Conservation (phyloP, 2,113 vertebrate species). For the Muntiacus reevesi region DNA sequence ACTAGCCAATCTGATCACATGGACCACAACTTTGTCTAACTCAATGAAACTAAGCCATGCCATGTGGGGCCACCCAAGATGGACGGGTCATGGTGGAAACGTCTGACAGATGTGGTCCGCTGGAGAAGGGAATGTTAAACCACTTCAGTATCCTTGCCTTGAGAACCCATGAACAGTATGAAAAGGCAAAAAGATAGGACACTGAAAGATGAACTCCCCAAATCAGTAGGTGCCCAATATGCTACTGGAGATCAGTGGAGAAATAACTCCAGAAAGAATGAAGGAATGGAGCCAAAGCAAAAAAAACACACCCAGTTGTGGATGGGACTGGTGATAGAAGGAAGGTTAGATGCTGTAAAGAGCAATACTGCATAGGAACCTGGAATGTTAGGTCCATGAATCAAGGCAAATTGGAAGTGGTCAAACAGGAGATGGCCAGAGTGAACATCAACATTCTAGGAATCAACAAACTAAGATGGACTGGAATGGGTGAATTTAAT, state of each 20-base stretch:
- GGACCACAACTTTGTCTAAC: not conserved
- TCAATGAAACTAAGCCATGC: not conserved
- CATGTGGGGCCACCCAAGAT: accelerated
- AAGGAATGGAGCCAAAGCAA: not conserved
- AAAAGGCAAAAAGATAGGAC: not conserved
- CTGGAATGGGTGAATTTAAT: not conserved
- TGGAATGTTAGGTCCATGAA: not conserved
- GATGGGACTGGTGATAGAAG: not conserved
- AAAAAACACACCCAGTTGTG: not conserved
- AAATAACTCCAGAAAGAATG: not conserved
- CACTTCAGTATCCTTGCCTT: not conserved
- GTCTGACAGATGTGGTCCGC: not conserved
- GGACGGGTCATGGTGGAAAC: not conserved
- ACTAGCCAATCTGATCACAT: not conserved
- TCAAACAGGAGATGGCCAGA: not conserved
- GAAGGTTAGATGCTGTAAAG: not conserved
- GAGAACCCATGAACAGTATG: not conserved
- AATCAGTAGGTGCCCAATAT: accelerated
- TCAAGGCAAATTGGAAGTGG: not conserved
- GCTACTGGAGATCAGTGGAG: not conserved
- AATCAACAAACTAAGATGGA: not conserved
- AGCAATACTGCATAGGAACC: not conserved
- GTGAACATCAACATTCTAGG: not conserved
- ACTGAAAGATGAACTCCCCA: not conserved
- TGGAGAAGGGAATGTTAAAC: not conserved